phyloP scores from a whole-genome alignment of 2,113 vertebrate genomes.

The Stigmatopora argus region DNA sequence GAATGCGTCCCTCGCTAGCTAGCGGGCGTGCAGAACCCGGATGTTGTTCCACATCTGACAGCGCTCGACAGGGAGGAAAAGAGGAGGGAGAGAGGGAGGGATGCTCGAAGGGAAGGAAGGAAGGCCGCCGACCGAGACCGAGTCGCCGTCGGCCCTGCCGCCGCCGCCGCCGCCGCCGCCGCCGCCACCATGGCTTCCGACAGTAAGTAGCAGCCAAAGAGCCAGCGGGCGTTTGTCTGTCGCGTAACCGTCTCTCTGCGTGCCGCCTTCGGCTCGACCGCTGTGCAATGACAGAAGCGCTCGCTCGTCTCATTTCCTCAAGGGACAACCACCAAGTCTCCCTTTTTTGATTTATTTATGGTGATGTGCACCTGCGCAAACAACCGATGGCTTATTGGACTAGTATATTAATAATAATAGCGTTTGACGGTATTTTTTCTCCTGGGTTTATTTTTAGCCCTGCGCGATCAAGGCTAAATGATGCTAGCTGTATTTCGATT shows the following conservation, averaged over 20 bases:
- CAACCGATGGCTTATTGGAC: too few species aligned
- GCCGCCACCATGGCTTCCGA: constrained; percentile 71
- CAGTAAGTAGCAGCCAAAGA: constrained; percentile 68
- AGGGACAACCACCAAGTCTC: background rate
- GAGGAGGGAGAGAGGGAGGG: too few species aligned
- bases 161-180: background rate
- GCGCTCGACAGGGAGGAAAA: constrained; percentile 11
- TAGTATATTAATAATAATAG: too few species aligned
- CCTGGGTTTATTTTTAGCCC: too few species aligned
- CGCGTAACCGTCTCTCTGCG: background rate
- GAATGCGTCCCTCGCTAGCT: constrained; percentile 28
- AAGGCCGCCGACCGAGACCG: too few species aligned
- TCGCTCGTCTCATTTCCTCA: background rate
- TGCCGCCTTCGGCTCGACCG: background rate
- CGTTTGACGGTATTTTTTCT: too few species aligned
- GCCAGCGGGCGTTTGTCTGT: background rate
- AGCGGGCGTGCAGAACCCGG: constrained; percentile 30
- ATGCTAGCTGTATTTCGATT: too few species aligned
- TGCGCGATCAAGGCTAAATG: too few species aligned
- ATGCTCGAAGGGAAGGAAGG: too few species aligned
- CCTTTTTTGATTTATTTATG: background rate
- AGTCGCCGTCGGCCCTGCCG: too few species aligned
- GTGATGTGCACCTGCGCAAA: background rate
- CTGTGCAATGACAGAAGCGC: background rate
- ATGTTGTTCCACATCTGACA: constrained; percentile 26